Evolutionary conservation across 2,888 invertebrate species (phyloP).

Genomic region (Anoncus sp.): DNA sequence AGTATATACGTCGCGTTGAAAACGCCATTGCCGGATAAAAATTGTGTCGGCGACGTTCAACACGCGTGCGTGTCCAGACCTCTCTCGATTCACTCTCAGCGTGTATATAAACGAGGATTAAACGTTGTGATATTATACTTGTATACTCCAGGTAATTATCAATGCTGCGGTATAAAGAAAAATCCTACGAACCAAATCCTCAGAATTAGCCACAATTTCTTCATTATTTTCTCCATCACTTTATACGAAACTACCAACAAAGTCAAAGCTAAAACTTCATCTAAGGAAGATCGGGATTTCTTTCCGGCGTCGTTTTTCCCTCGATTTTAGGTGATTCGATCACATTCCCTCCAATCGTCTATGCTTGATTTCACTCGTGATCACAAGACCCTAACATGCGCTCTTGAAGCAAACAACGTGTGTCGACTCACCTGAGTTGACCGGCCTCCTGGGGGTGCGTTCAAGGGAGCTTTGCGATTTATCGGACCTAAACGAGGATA

Average conservation of each 20-base stretch:
- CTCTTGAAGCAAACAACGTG: background rate
- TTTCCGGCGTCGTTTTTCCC: no score
- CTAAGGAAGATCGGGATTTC: no score
- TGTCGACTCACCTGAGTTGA: slow-evolving; percentile 25
- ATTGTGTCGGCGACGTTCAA: slow-evolving; percentile 15
- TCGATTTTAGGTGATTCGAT: no score
- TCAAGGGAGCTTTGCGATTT: slow-evolving; percentile 11
- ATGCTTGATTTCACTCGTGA: slow-evolving; percentile 9
- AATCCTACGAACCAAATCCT: no score
- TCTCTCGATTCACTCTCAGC: background rate
- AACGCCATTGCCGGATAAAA: background rate
- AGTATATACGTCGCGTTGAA: slow-evolving; percentile 15
- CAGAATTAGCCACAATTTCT: no score
- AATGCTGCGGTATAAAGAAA: no score
- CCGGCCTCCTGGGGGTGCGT: background rate
- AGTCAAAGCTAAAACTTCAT: no score
- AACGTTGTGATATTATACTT: background rate
- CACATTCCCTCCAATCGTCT: background rate
- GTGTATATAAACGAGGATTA: background rate
- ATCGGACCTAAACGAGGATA: slow-evolving; percentile 15
- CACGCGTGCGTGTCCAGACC: slow-evolving; percentile 45
- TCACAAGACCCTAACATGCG: background rate
- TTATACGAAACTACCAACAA: no score
- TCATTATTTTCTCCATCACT: no score
- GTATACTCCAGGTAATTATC: background rate